These are phyloP conservation scores for Lytechinus pictus DNA, from an alignment of 35 echinoderm and acorn worm genomes.

Conservation along the genomic window DNA sequence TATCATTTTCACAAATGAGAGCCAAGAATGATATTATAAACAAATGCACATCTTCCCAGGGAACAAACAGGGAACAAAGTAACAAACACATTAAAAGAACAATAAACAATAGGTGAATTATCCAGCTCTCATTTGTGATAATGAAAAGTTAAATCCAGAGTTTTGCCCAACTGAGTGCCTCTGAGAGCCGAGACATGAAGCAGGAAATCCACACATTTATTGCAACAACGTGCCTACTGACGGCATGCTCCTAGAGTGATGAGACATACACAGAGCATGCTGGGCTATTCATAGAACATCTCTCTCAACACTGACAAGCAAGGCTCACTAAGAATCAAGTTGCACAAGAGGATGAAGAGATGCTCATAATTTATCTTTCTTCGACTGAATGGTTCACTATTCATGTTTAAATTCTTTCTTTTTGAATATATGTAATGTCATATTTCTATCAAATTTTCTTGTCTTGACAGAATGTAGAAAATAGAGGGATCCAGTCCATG, in stretches of 20 bases:
- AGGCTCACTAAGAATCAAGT: not conserved
- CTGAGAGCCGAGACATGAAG: not conserved
- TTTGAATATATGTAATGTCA: too few relatives aligned
- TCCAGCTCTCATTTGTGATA: not conserved
- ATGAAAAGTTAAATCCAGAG: not conserved
- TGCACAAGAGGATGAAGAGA: too few relatives aligned
- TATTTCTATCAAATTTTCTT: too few relatives aligned
- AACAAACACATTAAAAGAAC: not conserved
- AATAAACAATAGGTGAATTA: not conserved
- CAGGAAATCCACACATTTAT: not conserved
- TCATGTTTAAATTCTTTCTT: too few relatives aligned
- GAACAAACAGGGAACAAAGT: not conserved
- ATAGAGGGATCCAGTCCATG: too few relatives aligned
- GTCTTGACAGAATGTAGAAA: too few relatives aligned
- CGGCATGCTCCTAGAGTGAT: not conserved
- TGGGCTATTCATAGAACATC: not conserved
- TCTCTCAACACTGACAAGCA: not conserved
- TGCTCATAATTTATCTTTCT: too few relatives aligned
- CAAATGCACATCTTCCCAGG: too few relatives aligned
- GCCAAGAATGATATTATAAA: not conserved
- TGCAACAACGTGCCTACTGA: not conserved
- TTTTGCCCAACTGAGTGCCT: conserved; percentile 7
- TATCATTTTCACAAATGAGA: not conserved
- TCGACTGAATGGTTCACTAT: too few relatives aligned
- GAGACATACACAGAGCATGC: not conserved